Evolutionary conservation across 2,797 vertebrate genomes (phyloP).

Genomic region (Ceryle rudis): DNA sequence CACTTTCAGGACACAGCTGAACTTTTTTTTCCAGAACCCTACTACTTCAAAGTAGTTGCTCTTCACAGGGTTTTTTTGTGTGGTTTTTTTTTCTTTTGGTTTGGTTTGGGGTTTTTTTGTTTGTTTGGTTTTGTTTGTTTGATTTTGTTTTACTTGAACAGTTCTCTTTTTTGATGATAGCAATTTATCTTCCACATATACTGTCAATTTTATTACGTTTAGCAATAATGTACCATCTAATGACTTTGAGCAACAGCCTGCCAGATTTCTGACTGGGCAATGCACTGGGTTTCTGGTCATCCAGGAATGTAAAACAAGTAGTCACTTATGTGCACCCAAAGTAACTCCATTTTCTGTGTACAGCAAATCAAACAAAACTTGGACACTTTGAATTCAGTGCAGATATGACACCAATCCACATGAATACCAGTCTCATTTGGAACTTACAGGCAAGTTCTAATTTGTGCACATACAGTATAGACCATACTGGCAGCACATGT

Average conservation of each 20-base stretch:
- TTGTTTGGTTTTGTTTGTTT: too few relatives aligned
- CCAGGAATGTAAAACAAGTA: background rate
- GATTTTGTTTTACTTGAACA: background rate
- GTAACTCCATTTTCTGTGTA: background rate
- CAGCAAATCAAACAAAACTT: background rate
- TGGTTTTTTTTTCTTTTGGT: too few relatives aligned
- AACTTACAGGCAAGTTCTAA: background rate
- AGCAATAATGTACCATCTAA: background rate
- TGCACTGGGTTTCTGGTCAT: accelerated
- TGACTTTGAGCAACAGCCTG: background rate
- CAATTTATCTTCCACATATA: background rate
- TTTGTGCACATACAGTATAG: background rate
- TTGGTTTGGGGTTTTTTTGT: too few relatives aligned
- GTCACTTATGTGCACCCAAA: background rate
- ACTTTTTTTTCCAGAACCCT: background rate
- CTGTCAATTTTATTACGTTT: background rate
- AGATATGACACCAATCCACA: background rate
- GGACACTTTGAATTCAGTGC: background rate
- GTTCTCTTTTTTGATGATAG: background rate
- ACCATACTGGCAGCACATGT: background rate
- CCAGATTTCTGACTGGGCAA: background rate
- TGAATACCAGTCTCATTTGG: background rate
- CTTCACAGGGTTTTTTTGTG: background rate
- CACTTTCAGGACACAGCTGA: background rate
- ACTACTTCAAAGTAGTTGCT: background rate